Base-by-base conservation (phyloP, 2,797 vertebrate genomes). In the Liparis tanakae region DNA sequence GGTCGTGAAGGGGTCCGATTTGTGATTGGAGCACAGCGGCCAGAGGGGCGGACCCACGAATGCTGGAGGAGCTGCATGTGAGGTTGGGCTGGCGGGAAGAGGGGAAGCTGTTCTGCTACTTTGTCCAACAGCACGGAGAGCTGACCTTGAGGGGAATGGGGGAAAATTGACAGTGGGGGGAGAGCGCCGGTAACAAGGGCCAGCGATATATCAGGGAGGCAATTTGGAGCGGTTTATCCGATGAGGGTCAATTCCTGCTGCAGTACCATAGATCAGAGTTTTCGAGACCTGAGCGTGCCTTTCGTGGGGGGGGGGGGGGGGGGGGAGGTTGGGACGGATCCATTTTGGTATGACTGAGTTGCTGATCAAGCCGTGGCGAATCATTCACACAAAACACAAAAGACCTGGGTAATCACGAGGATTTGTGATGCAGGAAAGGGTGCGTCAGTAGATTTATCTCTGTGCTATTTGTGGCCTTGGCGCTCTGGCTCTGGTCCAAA, bases 161-260 rank as follows among this genome's bases (percentile, higher is more conserved):
- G 89, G 88, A 84, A 86, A 94, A 93, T 87, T 93, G 92, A 92
- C 93, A 90, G 78, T n/a, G 48, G 76, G 82, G 86, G 78, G 81
- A 81, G 81, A 82, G 85, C 76, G n/a, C n/a, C n/a, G 66, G 89
- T 93, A 93, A 94, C 91, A 93, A 94, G 89, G 87, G 89, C 91
- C 84, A 79, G 91, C 91, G 74, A 93, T 94, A 94, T 92, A 94
- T 95, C 94, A 94, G 85, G 80, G 78, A 93, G 91, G 91, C 92
- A 93, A 94, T 94, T 94, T 94, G 90, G 91, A 93, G 85, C 82
- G 84, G 87, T 93, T 94, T 94, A 95, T 93, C 92, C 92, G 91
- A 93, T 90, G 90, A 92, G 91, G 93, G 91, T 93, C 92, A 94
- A 93, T 93, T 93, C 91, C 90, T 85, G 81, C 85, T 69, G 87